Base-by-base conservation (phyloP, 64 coral and sea anemone genomes). In the Montipora cactus region DNA sequence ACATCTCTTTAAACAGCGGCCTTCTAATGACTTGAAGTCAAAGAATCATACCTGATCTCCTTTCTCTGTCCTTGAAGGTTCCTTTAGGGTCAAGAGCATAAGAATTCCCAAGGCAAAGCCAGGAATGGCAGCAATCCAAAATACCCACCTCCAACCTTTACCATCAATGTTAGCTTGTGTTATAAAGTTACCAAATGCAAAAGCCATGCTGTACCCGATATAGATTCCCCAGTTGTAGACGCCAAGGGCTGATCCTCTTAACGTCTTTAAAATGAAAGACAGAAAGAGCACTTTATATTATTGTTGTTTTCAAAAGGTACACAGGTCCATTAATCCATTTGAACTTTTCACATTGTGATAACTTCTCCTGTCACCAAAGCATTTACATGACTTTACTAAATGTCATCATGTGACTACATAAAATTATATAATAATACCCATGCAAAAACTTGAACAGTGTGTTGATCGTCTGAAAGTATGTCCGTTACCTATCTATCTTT, bases 141-240 rank as follows among this genome's bases (percentile, higher is more conserved):
- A 99, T 19, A 99, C 98, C 98, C 98, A 99, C 28, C 98, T 79
- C 98, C 98, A 99, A 14, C 98, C 89, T 51, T 99, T 90, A 44
- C 95, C 75, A 66, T 75, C 92, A 78, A 99, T 99, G n/a, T 99
- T 79, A 78, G 98, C 95, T 47, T 88, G 70, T 7, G 95, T 96
- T 58, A 99, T 99, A 37, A 96, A 99, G 81, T 99, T 99, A 21
- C 98, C 98, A 58, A 99, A 78, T 10, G 98, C 98, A 90, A 90
- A 99, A 0, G 98, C 92, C 92, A 99, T 94, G 48, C 98, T 99
- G 79, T 99, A 99, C 2, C 98, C 98, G 57, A 99, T 96, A 58
- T 99, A 99, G 67, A 99, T 99, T 28, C 98, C 98, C 94, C 94
- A 96, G 61, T 94, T 99, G 19, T 99, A 99, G 2, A 99, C 98